Evolutionary conservation across 2,113 vertebrate genomes (phyloP).

Genomic region (Sminthopsis crassicaudata): DNA sequence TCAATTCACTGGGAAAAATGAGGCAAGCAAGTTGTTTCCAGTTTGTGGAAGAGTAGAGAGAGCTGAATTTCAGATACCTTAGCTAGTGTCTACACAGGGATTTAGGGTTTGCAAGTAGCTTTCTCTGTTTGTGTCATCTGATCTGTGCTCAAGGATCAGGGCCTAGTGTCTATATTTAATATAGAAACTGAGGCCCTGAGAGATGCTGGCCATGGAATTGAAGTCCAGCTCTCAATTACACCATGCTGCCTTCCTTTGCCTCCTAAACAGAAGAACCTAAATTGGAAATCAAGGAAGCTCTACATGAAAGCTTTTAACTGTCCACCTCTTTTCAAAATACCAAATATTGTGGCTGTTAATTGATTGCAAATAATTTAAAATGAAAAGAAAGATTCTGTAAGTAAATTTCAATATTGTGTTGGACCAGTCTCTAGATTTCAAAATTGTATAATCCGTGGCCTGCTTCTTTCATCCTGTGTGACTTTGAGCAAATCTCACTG

Average conservation of each 20-base stretch:
- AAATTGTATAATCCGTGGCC: not conserved
- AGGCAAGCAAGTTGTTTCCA: not conserved
- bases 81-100: not conserved
- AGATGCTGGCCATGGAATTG: not conserved
- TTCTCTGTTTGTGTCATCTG: not conserved
- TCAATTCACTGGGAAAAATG: not conserved
- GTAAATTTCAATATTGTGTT: not conserved
- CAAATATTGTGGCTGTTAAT: not conserved
- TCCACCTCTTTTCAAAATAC: constrained; percentile 26
- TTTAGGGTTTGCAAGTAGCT: not conserved
- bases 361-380: constrained; percentile 5
- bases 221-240: not conserved
- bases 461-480: not conserved
- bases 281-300: constrained; percentile 9
- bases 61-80: not conserved
- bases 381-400: not conserved
- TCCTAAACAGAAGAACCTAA: constrained; percentile 3
- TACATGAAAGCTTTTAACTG: not conserved
- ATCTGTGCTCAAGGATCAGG: not conserved
- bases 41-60: too few species aligned
- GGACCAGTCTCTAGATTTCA: not conserved
- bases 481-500: not conserved
- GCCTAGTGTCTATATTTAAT: not conserved
- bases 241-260: not conserved
- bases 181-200: not conserved